phyloP scores from a whole-genome alignment of 2,113 vertebrate genomes.

The Bambusicola thoracicus region DNA sequence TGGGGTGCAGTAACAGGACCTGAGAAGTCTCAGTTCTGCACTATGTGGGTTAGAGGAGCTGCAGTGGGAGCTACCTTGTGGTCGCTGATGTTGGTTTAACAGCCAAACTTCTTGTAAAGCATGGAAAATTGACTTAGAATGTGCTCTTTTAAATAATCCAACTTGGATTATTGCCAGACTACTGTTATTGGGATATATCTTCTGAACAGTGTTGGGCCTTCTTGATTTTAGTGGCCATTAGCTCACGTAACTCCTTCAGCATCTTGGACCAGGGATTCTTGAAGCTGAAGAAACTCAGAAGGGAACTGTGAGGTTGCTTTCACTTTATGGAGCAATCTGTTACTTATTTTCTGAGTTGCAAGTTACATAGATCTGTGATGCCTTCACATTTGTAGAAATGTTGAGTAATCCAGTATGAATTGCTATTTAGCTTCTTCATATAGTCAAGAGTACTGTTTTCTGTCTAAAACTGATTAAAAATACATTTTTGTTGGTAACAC shows the following conservation, averaged over 20 bases:
- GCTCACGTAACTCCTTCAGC: background rate
- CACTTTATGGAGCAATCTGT: background rate
- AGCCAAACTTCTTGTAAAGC: background rate
- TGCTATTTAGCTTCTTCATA: background rate
- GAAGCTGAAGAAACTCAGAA: background rate
- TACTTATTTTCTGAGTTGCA: background rate
- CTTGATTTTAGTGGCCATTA: background rate
- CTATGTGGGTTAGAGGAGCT: background rate
- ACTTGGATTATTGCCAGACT: background rate
- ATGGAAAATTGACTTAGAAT: background rate
- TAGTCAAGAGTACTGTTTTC: background rate
- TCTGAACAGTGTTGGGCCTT: background rate
- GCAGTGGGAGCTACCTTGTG: background rate
- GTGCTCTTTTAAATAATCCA: background rate
- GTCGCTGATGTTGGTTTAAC: background rate
- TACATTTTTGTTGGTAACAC: background rate
- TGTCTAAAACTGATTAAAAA: background rate
- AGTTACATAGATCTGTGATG: background rate
- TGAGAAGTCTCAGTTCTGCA: background rate
- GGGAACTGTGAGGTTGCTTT: background rate
- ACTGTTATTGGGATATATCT: background rate
- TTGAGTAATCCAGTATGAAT: slow-evolving; percentile 23
- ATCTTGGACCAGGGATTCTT: background rate
- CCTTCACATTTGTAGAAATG: background rate
- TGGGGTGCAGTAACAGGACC: background rate